Conservation (phyloP, 2,797 vertebrate species). For the Enteromius viviparus region DNA sequence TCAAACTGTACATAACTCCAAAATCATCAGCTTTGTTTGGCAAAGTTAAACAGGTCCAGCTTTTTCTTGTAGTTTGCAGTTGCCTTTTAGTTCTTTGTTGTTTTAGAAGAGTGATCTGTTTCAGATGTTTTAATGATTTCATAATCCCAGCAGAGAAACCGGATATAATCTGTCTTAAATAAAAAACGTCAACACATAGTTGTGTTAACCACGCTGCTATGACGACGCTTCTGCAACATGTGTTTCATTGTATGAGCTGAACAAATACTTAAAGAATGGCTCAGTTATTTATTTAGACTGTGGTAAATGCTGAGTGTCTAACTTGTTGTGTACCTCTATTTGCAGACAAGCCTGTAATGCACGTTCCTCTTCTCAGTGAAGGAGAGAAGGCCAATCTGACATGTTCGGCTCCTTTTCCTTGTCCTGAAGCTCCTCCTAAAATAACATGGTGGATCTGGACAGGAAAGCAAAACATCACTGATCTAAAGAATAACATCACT, state of each 20-base stretch:
- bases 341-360: not conserved
- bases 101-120: not conserved
- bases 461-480: not conserved
- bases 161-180: not conserved
- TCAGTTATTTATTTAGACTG: not conserved
- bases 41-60: not conserved
- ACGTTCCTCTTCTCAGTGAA: slow-evolving; percentile 52
- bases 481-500: not conserved
- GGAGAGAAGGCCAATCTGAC: slow-evolving; percentile 59
- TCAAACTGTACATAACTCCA: rapidly evolving
- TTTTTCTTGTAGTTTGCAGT: not conserved
- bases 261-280: not conserved
- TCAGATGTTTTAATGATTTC: slow-evolving; percentile 1
- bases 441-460: slow-evolving; percentile 63
- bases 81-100: not conserved
- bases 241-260: too few species aligned
- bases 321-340: not conserved
- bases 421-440: slow-evolving; percentile 47
- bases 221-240: not conserved
- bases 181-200: too few species aligned
- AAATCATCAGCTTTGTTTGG: not conserved
- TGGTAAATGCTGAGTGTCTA: not conserved
- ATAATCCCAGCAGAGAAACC: not conserved
- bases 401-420: slow-evolving; percentile 67
- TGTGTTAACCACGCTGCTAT: not conserved